Base-by-base conservation (phyloP, 2,797 vertebrate genomes). In the Ceyx erithaca region DNA sequence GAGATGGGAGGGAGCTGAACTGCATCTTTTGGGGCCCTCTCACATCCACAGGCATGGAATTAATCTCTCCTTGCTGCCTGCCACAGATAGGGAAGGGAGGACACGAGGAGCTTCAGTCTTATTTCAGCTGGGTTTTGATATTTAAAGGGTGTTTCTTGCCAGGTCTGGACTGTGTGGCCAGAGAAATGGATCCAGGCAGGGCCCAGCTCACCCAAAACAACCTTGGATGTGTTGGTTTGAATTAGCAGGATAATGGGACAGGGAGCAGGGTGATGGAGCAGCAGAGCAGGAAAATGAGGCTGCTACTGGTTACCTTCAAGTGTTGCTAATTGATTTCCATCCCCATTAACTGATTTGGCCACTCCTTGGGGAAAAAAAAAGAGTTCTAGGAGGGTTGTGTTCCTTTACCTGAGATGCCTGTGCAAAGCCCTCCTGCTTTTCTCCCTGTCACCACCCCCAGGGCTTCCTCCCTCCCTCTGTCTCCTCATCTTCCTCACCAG, bases 171-270 rank as follows among this genome's bases (percentile, higher is more conserved):
- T 40, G 37, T 40, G 37, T 40, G 37, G 37, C 37, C 52, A 15
- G 77, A 73, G 75, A 70, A 88, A 55, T 15, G 23, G 46, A 25
- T 54, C n/a, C 58, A 54, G 52, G n/a, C 51, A 85, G 72, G 83
- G 35, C 71, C 52, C 58, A 55, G 70, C 73, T 48, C 23, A 22
- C 90, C 35, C 41, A 49, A 48, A 80, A 15, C 16, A 45, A 88
- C 61, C 31, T 85, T 77, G 87, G 52, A 20, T 62, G 43, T 19
- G 26, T 66, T 83, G 75, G 76, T 61, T 48, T 20, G 13, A 26
- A 52, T 77, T 62, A 18, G 37, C 37, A 40, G 37, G 37, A 40
- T 40, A 40, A 40, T 40, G 37, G 37, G 14, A 40, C 37, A 40
- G 37, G 14, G 37, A 40, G 37, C 37, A 40, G 37, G 37, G 37